Conservation (phyloP, 2,888 invertebrate species). For the Xestia c-nigrum region DNA sequence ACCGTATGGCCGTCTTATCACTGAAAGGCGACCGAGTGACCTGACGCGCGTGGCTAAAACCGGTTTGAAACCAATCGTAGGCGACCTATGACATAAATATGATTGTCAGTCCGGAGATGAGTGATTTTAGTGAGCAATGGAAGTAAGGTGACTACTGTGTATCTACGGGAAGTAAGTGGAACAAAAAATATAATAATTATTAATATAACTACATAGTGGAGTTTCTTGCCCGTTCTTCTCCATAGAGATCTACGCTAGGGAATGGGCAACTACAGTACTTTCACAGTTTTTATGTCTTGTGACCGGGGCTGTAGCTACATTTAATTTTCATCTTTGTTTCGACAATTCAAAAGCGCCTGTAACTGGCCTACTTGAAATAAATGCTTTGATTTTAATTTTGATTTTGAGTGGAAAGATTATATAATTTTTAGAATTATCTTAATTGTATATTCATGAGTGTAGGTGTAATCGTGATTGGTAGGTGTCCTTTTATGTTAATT, state of each 20-base stretch:
- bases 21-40: slow-evolving; percentile 41
- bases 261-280: no score
- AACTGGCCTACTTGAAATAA: no score
- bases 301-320: no score
- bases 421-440: background rate
- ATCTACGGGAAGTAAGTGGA: background rate
- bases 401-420: no score
- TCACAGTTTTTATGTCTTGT: no score
- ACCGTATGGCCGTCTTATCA: slow-evolving; percentile 45
- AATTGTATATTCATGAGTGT: no score
- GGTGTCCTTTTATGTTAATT: background rate
- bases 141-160: slow-evolving; percentile 38
- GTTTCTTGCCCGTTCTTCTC: no score
- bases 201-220: no score
- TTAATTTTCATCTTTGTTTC: no score
- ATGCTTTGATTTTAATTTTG: no score
- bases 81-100: slow-evolving; percentile 60
- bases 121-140: slow-evolving; percentile 37
- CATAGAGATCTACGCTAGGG: no score
- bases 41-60: slow-evolving; percentile 60
- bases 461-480: background rate
- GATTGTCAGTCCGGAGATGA: slow-evolving; percentile 32
- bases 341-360: no score
- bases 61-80: slow-evolving; percentile 34
- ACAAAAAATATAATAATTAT: background rate